A percentile compares a stretch with the other conserved stretches of the same genome.
phyloP scores from a whole-genome alignment of 1,140 invertebrate species.

The Orchesella cincta region DNA sequence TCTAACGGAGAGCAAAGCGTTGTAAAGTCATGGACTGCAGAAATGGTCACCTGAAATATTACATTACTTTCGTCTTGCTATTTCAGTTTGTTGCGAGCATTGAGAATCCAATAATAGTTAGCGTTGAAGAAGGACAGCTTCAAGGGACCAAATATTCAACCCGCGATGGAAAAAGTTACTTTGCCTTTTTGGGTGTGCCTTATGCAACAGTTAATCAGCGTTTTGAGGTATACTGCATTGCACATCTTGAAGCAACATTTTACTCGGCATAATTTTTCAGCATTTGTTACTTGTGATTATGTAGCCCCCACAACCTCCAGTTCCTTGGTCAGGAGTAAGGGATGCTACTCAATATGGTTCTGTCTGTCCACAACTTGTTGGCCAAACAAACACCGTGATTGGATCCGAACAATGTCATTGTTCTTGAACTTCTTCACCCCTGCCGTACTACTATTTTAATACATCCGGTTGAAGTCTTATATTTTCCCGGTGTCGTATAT shows the following conservation, averaged over 20 bases:
- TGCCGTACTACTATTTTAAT: no score
- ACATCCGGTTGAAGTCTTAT: no score
- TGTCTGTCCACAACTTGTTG: neutral
- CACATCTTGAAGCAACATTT: neutral
- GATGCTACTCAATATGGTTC: neutral
- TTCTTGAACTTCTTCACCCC: no score
- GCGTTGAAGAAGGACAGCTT: neutral
- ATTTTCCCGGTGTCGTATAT: no score
- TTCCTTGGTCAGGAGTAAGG: neutral
- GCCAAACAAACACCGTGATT: neutral
- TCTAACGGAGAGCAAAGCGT: no score
- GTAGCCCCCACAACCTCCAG: neutral
- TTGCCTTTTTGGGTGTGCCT: slow-evolving; percentile 7
- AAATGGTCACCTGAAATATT: no score
- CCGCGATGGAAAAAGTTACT: neutral
- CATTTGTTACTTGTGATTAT: neutral
- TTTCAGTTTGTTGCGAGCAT: no score
- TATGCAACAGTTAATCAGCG: neutral
- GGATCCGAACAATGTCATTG: neutral
- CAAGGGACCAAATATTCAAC: neutral
- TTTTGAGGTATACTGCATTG: slow-evolving; percentile 11
- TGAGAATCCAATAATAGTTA: no score
- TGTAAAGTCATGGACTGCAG: no score
- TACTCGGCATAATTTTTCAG: neutral
- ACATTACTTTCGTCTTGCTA: no score